phyloP scores from a whole-genome alignment of 2,888 invertebrate species.

The Helicoverpa assulta region DNA sequence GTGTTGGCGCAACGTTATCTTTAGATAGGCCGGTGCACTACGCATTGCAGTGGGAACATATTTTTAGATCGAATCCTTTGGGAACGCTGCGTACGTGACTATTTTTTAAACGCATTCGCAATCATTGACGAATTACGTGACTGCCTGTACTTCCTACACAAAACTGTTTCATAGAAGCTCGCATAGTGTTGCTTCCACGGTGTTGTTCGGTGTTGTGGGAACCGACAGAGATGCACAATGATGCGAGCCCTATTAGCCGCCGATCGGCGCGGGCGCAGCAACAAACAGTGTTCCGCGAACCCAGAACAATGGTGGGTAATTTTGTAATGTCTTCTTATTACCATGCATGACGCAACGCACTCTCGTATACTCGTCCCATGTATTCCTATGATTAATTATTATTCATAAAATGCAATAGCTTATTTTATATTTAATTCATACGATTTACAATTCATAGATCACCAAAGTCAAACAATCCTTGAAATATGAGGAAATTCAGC shows the following conservation, averaged over 20 bases:
- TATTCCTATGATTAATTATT: slow-evolving; percentile 78
- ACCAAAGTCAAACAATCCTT: slow-evolving; percentile 50
- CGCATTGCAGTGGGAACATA: slow-evolving; percentile 70
- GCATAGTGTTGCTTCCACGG: slow-evolving; percentile 70
- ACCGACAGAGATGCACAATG: slow-evolving; percentile 80
- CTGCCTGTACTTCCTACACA: slow-evolving; percentile 63
- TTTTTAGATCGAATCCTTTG: slow-evolving; percentile 67
- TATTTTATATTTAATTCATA: slow-evolving; percentile 73
- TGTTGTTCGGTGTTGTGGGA: slow-evolving; percentile 77
- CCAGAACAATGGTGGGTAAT: slow-evolving; percentile 88
- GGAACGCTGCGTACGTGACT: slow-evolving; percentile 54
- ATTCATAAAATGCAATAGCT: slow-evolving; percentile 76
- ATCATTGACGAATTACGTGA: slow-evolving; percentile 70
- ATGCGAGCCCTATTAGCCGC: slow-evolving; percentile 80
- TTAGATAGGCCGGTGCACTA: slow-evolving; percentile 67
- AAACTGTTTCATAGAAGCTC: slow-evolving; percentile 69
- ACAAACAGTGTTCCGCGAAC: slow-evolving; percentile 85
- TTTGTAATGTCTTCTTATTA: slow-evolving; percentile 89
- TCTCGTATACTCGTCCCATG: slow-evolving; percentile 73
- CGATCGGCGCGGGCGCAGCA: slow-evolving; percentile 76
- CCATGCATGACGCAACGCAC: slow-evolving; percentile 85
- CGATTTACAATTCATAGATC: slow-evolving; percentile 65
- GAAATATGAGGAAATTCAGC: slow-evolving; percentile 44
- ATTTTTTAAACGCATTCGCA: slow-evolving; percentile 57
- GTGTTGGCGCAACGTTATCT: slow-evolving; percentile 71